These are phyloP conservation scores for Mayetiola destructor DNA, from an alignment of 2,888 invertebrate species.

Conservation along the genomic window DNA sequence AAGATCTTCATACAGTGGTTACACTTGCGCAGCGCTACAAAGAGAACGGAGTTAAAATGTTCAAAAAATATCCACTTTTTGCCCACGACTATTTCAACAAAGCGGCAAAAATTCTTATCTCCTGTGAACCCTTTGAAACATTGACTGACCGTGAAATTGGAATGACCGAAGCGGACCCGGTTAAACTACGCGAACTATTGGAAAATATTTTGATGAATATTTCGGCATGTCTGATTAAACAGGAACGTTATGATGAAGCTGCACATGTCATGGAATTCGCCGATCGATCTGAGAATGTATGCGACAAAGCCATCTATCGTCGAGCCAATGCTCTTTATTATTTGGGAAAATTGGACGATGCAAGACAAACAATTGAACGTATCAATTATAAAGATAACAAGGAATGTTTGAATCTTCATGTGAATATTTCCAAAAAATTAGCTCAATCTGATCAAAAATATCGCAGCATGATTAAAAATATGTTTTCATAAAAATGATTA, in stretches of 20 bases:
- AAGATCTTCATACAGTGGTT: constrained; percentile 33
- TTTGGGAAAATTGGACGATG: constrained; percentile 49
- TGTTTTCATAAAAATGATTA: constrained; percentile 30
- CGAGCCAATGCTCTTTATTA: constrained; percentile 38
- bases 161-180: constrained; percentile 23
- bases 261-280: constrained; percentile 44
- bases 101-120: constrained; percentile 57
- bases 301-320: constrained; percentile 39
- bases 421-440: constrained; percentile 41
- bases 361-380: constrained; percentile 41
- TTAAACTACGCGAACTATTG: constrained; percentile 44
- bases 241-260: constrained; percentile 49
- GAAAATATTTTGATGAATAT: constrained; percentile 64
- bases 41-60: constrained; percentile 44
- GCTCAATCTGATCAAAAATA: constrained; percentile 45
- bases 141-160: constrained; percentile 33
- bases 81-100: constrained; percentile 61
- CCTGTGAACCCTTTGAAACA: constrained; percentile 39
- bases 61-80: constrained; percentile 47
- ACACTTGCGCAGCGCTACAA: constrained; percentile 36
- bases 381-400: constrained; percentile 49
- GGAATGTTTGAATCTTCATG: constrained; percentile 45
- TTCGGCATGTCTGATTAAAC: constrained; percentile 63
- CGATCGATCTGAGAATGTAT: constrained; percentile 27
- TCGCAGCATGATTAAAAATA: constrained; percentile 38